Evolutionary conservation across 1,140 invertebrate species (phyloP), one percentile per base, ranked within the genome.

Genomic region (Ceratitis capitata): DNA sequence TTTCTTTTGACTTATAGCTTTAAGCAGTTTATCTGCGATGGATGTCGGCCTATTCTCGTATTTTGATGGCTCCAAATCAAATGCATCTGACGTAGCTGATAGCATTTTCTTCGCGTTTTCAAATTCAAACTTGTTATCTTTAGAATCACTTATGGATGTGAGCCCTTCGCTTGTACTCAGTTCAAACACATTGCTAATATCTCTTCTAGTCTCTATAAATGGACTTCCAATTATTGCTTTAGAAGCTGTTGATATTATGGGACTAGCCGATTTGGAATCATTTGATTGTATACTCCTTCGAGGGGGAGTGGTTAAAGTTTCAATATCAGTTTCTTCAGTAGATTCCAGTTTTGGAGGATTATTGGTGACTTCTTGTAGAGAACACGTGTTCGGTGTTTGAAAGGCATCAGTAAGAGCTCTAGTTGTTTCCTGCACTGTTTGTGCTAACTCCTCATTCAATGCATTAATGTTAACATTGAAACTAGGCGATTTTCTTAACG

Each of bases 1-100:
- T 84, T 92, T 91, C 85, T 94, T 89, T 92, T 94, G 88, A 92
- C 93, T 88, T 2, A 92, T 89, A 4, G 93, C 93, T 88, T 94
- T 93, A 5, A 94, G 89, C 5, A 94, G 91, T 89, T 94, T 94
- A 86, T 94, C 94, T 4, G 94, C 94, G 87, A 94, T 94, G 86
- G 94, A 94, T 16, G 93, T 93, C 29, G 89, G 87, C 61, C 91
- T 91, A 35, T 90, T 91, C 58, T 92, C 91, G 53, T 89, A 88
- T 82, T 89, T 92, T 5, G 88, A 87, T 0, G 89, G 89, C 39
- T 89, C 89, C 14, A 92, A 85, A 83, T 92, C 89, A 16, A 92
- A 91, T 0, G 87, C 86, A 6, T 88, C 88, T 0, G 87, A 87
- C 0, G 88, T 82, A 14, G 90, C 91, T 0, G 89, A 88, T 19